Evolutionary conservation across 1,140 invertebrate species (phyloP).

Genomic region (Lepidurus couesii): DNA sequence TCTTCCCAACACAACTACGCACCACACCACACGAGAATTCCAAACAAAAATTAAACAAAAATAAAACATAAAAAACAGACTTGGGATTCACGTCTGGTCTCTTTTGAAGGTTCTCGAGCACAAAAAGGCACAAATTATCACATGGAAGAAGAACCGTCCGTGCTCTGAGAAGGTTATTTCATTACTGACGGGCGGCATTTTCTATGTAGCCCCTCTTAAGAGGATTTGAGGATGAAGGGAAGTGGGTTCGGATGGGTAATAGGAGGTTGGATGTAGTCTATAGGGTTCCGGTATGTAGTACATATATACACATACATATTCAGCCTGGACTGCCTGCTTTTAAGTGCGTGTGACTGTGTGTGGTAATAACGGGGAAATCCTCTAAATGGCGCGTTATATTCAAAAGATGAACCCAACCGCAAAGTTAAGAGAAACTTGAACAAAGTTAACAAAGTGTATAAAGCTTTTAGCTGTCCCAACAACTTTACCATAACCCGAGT

Average conservation of each 20-base stretch:
- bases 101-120: neutral
- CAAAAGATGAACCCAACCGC: neutral
- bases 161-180: conserved; percentile 15
- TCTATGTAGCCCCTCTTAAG: neutral
- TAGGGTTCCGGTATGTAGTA: too few species aligned
- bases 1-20: neutral
- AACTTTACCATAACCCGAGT: neutral
- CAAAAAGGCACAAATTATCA: conserved; percentile 5
- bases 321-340: too few species aligned
- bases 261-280: neutral
- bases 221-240: conserved; percentile 4
- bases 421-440: neutral
- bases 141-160: neutral
- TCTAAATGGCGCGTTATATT: neutral
- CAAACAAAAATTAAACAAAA: too few species aligned
- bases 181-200: conserved; percentile 18
- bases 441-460: neutral
- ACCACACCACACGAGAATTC: neutral
- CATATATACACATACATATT: too few species aligned
- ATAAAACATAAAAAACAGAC: neutral
- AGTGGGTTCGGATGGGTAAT: conserved; percentile 1
- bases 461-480: conserved; percentile 4
- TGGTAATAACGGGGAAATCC: neutral
- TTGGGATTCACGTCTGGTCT: neutral
- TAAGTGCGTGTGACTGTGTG: neutral